Percentiles rank a stretch among this genome's conserved stretches.
phyloP scores from a whole-genome alignment of 1,140 invertebrate species.

The Papilio machaon region DNA sequence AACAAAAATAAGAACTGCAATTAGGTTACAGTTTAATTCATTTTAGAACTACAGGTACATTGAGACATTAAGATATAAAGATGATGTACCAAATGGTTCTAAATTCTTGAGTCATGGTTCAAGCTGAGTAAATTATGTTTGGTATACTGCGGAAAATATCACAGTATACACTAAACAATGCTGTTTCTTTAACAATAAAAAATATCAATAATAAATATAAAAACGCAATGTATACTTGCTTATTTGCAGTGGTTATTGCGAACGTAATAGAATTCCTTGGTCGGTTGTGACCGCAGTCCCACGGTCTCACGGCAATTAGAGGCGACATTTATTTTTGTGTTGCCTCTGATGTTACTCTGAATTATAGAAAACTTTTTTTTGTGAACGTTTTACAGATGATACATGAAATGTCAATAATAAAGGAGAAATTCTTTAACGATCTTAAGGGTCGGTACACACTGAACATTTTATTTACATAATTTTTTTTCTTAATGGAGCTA shows the following conservation, averaged over 20 bases:
- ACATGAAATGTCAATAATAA: constrained; percentile 4
- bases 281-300: constrained; percentile 62
- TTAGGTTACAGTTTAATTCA: too few relatives aligned
- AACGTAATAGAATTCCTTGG: constrained; percentile 70
- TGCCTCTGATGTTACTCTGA: constrained; percentile 52
- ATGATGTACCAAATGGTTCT: too few relatives aligned
- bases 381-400: background rate
- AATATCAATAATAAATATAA: constrained; percentile 2
- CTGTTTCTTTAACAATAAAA: constrained; percentile 12
- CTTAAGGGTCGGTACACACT: background rate
- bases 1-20: too few relatives aligned
- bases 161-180: background rate
- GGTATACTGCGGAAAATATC: too few relatives aligned
- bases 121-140: too few relatives aligned
- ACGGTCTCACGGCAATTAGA: constrained; percentile 72
- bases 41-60: too few relatives aligned
- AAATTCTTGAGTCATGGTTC: too few relatives aligned
- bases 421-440: background rate
- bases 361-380: constrained; percentile 9
- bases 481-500: too few relatives aligned
- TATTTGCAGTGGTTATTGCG: constrained; percentile 56
- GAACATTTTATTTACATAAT: background rate
- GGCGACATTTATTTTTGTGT: constrained; percentile 63
- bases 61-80: too few relatives aligned
- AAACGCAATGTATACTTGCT: constrained; percentile 41